Base-by-base conservation (phyloP, 2,888 invertebrate genomes). In the Odontomyia ornata region DNA sequence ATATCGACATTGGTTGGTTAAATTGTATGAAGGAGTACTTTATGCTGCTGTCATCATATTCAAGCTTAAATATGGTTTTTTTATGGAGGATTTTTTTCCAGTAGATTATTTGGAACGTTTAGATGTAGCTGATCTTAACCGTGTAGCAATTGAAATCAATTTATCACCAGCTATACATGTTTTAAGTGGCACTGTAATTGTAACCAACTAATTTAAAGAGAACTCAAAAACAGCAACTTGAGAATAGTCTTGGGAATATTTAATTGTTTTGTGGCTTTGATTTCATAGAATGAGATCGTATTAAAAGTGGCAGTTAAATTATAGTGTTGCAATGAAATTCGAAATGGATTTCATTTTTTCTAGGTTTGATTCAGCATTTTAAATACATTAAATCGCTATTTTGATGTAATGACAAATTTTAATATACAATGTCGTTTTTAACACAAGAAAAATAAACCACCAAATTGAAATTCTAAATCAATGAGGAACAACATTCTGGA, bases 71-170 rank as follows among this genome's bases (percentile, higher is more conserved):
- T 56, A 25, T 30, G 60, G n/a, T 27, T 43, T 23, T 62, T 30
- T 21, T 7, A 56, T 57, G 7, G 36, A 30, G 57, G 18, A 15
- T 3, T 27, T 60, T 60, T 1, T 62, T 9, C 46, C 3, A 9
- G 30, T 9, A 5, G 46, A 21, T 27, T 47, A 27, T 71, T 71
- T 11, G 15, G 21, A 62, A 18, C 18, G 18, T 62, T 62, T 62
- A 13, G 71, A 36, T 9, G 46, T n/a, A 3, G 47, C 13, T 47
- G 71, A n/a, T 52, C 52, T 52, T 47, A 47, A 23, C 25, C 27
- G 71, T 71, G 65, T 1, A 75, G 60, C 75, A 60, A 75, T 75
- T 25, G 46, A 75, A 75, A 75, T 75, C 75, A 75, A 75, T 75
- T 75, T 46, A 75, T 75, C 75, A 75, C 75, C 28, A 60, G 60